Evolutionary conservation across 2,888 invertebrate genomes (phyloP), one percentile per base, ranked within the genome.

Genomic region (Eilema griseolum): DNA sequence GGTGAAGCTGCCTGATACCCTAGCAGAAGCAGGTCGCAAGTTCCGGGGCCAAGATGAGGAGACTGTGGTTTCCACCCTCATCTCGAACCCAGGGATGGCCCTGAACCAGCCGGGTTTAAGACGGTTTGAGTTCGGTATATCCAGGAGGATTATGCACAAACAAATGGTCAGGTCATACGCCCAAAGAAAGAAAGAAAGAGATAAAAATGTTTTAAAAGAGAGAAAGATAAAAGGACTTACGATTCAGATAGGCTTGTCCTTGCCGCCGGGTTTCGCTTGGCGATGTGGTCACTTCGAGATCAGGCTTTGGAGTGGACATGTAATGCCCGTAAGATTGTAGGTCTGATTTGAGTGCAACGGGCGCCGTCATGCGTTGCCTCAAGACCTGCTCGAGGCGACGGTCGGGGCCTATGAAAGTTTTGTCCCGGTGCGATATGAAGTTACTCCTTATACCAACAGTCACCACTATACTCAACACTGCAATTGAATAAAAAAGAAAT

Each of bases 371-470:
- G 23, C 64, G 64, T 28, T 31, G 64, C 20, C 14, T 52, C 31
- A 65, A 52, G 31, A 65, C 7, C 14, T 31, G 64, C 14, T 65
- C 64, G 31, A 65, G 64, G 12, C 52, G 64, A 23, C 12, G 10
- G 56, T 65, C 64, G 4, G 64, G 64, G 2, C 64, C 64, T 14
- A 65, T 26, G 31, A 65, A 65, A 14, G 56, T 56, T 14, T n/a
- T 56, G 23, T 65, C 64, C 5, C 64, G 64, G 26, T 5, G n/a
- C 64, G 64, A 31, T 65, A 65, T 52, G 56, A 52, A 65, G 14
- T n/a, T 56, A 14, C 20, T 31, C 10, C 20, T n/a, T n/a, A n/a
- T 46, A n/a, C n/a, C n/a, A 14, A 24, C n/a, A 0, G 52, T n/a
- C 64, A 56, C 16, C 14, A 31, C 14, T 5, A 56, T 3, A 31